Evolutionary conservation across 1,140 invertebrate species (phyloP).

Genomic region (Lordiphosa stackelbergi): DNA sequence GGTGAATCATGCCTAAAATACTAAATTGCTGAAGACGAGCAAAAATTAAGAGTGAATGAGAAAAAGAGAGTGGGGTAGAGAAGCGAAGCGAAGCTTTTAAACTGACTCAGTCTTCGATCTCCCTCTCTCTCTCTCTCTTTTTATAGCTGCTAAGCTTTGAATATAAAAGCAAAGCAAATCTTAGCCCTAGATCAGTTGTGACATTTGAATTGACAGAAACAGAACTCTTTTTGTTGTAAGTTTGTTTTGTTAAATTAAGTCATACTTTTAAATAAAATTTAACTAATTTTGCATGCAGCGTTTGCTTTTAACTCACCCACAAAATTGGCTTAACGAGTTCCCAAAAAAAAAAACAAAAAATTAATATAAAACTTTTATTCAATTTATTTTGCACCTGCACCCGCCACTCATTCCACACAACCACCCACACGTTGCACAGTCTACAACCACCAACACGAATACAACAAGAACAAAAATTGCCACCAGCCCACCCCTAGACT

Average conservation of each 20-base stretch:
- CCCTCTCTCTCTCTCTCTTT: neutral
- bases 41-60: neutral
- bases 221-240: constrained; percentile 26
- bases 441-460: constrained; percentile 34
- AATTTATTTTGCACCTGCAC: constrained; percentile 56
- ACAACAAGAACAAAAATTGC: constrained; percentile 31
- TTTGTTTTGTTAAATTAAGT: constrained; percentile 2
- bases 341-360: constrained; percentile 13
- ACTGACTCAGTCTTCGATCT: neutral
- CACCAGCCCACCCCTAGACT: constrained; percentile 33
- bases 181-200: constrained; percentile 26
- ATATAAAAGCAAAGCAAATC: constrained; percentile 40
- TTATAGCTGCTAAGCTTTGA: neutral
- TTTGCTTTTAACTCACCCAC: constrained; percentile 15
- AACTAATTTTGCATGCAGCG: constrained; percentile 26
- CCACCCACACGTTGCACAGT: constrained; percentile 32
- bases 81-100: constrained; percentile 1
- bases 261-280: neutral
- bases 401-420: constrained; percentile 26
- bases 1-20: constrained; percentile 50
- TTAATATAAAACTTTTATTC: constrained; percentile 52
- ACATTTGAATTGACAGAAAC: neutral
- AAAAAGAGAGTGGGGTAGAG: neutral
- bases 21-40: constrained; percentile 23
- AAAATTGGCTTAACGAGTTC: constrained; percentile 23